phyloP scores from a whole-genome alignment of 1,140 invertebrate genomes.

The Lucilia cuprina region DNA sequence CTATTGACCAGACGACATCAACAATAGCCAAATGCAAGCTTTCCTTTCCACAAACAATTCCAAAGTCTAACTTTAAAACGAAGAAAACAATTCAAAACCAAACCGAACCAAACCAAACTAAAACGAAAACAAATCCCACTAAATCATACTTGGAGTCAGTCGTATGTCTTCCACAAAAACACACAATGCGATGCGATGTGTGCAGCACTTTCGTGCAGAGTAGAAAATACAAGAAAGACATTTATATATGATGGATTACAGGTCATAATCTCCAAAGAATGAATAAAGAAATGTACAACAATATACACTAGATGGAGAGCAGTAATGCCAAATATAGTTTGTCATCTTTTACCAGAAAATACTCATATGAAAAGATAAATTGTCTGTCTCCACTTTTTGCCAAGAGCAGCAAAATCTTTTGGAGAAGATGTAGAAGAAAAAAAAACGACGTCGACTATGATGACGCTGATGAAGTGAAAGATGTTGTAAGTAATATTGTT shows the following conservation, averaged over 20 bases:
- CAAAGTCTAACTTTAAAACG: neutral
- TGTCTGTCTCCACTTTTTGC: neutral
- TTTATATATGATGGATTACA: constrained; percentile 5
- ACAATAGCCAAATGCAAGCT: neutral
- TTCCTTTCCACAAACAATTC: neutral
- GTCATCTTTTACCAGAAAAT: neutral
- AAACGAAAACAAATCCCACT: neutral
- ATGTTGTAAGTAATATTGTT: neutral
- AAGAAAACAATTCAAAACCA: neutral
- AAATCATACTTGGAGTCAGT: no score
- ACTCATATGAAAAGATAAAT: neutral
- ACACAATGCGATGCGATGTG: no score
- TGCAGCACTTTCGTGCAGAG: no score
- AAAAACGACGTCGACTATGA: neutral
- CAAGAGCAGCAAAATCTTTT: neutral
- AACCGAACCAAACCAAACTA: neutral
- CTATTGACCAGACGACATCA: neutral
- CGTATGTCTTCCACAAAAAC: no score
- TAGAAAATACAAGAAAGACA: neutral
- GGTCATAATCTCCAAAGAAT: neutral
- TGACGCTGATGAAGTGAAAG: constrained; percentile 1
- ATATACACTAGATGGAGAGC: neutral
- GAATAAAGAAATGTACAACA: neutral
- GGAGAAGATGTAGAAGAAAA: neutral
- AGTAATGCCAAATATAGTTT: neutral